Percentiles rank a stretch among this genome's conserved stretches.
Conservation (phyloP, 2,797 vertebrate species). For the Gymnothorax reevesii region DNA sequence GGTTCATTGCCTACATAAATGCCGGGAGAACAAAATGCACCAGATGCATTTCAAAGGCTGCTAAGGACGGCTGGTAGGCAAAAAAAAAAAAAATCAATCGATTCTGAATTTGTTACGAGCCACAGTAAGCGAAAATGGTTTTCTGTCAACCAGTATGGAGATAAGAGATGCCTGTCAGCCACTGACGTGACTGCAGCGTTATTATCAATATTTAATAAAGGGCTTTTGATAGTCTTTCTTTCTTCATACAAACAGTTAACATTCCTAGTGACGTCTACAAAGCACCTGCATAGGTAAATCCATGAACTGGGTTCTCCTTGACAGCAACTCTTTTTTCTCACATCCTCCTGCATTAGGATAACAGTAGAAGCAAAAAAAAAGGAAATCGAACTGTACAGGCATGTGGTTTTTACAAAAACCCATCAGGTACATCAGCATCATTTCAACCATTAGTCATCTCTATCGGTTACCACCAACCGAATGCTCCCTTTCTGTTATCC, state of each 20-base stretch:
- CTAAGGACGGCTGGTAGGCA: neutral
- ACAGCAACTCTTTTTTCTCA: neutral
- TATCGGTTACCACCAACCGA: neutral
- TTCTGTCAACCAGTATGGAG: constrained; percentile 28
- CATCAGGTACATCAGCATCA: neutral
- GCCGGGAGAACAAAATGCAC: neutral
- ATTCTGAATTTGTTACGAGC: constrained; percentile 20
- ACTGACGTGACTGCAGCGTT: constrained; percentile 33
- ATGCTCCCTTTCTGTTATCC: neutral
- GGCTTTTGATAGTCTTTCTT: constrained; percentile 47
- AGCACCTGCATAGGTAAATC: neutral
- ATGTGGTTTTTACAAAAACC: neutral
- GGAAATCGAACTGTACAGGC: neutral
- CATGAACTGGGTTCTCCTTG: neutral
- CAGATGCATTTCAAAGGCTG: neutral
- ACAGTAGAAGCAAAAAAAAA: neutral
- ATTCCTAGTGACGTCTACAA: constrained; percentile 21
- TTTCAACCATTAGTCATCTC: neutral
- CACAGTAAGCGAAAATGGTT: constrained; percentile 16
- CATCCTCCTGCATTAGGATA: neutral
- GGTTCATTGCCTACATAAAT: neutral
- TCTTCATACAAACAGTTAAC: constrained; percentile 27
- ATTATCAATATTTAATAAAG: constrained; percentile 57
- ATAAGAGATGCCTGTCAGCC: constrained; percentile 37
- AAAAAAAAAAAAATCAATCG: constrained; percentile 7